phyloP scores from a whole-genome alignment of 53 echinoderm and acorn worm genomes.

The Mesocentrotus franciscanus region DNA sequence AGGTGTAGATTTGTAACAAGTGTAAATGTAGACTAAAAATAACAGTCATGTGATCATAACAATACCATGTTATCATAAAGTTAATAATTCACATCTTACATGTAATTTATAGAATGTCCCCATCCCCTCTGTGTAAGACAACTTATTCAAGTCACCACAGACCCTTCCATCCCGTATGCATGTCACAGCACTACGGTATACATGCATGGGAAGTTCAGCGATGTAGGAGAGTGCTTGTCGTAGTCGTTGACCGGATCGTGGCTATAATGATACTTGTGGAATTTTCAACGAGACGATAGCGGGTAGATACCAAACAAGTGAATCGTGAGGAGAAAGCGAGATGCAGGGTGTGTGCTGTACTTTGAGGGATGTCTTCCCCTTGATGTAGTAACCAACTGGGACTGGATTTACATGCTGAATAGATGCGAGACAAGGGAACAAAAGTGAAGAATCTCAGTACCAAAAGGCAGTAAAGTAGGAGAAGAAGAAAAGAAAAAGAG shows the following conservation, averaged over 20 bases:
- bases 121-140: too few species aligned
- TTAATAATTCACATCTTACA: too few species aligned
- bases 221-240: neutral
- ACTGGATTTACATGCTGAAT: neutral
- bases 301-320: neutral
- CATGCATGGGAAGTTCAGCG: neutral
- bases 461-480: neutral
- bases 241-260: neutral
- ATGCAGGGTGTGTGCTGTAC: neutral
- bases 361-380: neutral
- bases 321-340: neutral
- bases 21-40: too few species aligned
- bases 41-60: too few species aligned
- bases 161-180: too few species aligned
- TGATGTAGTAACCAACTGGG: neutral
- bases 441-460: neutral
- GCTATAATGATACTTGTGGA: neutral
- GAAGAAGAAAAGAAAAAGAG: neutral
- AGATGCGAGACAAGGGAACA: neutral
- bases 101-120: too few species aligned
- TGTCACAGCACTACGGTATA: too few species aligned
- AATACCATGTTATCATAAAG: too few species aligned
- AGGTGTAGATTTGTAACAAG: too few species aligned
- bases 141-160: too few species aligned
- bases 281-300: neutral